Evolutionary conservation across 2,888 invertebrate species (phyloP).

Genomic region (Stegana nigrithorax): DNA sequence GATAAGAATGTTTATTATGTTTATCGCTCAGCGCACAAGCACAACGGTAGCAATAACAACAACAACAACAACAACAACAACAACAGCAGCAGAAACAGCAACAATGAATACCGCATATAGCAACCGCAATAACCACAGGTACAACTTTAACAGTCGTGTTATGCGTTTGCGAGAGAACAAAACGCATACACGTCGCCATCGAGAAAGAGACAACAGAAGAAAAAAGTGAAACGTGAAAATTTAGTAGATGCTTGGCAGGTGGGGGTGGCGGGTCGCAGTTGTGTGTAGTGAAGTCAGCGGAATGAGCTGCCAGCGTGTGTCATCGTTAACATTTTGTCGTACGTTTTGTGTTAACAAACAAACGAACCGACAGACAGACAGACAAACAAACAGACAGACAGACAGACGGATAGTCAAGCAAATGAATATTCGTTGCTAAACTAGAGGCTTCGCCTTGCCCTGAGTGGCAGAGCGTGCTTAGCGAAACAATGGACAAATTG

Average conservation of each 20-base stretch:
- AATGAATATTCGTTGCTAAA: no score
- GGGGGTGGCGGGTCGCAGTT: neutral
- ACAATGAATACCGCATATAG: no score
- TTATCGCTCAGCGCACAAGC: conserved; percentile 39
- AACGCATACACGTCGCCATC: no score
- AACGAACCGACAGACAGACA: neutral
- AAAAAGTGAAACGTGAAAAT: neutral
- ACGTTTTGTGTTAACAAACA: conserved; percentile 1
- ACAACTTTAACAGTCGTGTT: conserved; percentile 44
- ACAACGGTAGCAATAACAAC: conserved; percentile 4
- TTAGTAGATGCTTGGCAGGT: neutral
- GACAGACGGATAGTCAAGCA: no score
- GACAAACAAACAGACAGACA: no score
- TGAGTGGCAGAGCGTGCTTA: no score
- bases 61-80: conserved; percentile 38
- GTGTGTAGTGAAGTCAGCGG: conserved; percentile 16
- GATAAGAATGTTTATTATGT: conserved; percentile 61
- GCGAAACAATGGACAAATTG: no score
- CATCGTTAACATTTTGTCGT: conserved; percentile 18
- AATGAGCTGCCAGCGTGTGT: conserved; percentile 17
- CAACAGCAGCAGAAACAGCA: conserved; percentile 34
- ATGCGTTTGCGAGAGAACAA: neutral
- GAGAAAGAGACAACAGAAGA: neutral
- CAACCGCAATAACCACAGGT: conserved; percentile 57
- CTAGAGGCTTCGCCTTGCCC: no score